These are phyloP conservation scores for Sitta europaea DNA, from an alignment of 2,113 vertebrate species.

Conservation along the genomic window DNA sequence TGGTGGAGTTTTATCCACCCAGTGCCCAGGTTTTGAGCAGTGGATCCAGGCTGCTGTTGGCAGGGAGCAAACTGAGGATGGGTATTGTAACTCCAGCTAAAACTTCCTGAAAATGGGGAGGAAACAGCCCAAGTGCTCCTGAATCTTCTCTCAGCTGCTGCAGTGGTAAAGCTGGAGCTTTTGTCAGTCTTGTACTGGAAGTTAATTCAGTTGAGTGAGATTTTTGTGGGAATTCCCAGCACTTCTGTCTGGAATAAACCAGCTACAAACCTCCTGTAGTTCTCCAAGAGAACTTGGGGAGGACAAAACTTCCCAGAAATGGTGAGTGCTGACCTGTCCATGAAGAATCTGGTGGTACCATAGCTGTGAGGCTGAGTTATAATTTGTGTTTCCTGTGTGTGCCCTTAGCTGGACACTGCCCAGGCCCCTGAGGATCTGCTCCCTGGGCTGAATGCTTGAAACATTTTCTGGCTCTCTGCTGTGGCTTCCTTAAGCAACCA, in stretches of 20 bases:
- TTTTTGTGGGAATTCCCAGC: not conserved
- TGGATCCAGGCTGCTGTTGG: not conserved
- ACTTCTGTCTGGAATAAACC: not conserved
- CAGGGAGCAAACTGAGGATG: not conserved
- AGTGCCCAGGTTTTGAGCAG: not conserved
- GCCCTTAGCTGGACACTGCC: not conserved
- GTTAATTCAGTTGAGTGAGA: not conserved
- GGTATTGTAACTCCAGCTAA: not conserved
- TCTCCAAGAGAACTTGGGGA: not conserved
- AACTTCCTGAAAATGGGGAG: not conserved
- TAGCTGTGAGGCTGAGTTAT: not conserved
- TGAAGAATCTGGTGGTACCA: no score
- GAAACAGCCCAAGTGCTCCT: not conserved
- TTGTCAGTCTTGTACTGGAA: not conserved
- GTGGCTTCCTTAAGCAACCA: not conserved
- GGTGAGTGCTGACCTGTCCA: not conserved
- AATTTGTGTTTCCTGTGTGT: not conserved
- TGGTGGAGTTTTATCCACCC: not conserved
- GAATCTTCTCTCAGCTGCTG: not conserved
- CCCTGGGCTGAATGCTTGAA: not conserved
- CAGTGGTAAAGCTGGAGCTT: not conserved
- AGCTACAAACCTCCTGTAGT: not conserved
- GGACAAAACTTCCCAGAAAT: not conserved
- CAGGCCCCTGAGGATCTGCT: not conserved
- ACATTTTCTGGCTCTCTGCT: not conserved